These are phyloP conservation scores for Sinocyclocheilus anshuiensis DNA, from an alignment of 2,113 vertebrate species.

Conservation along the genomic window DNA sequence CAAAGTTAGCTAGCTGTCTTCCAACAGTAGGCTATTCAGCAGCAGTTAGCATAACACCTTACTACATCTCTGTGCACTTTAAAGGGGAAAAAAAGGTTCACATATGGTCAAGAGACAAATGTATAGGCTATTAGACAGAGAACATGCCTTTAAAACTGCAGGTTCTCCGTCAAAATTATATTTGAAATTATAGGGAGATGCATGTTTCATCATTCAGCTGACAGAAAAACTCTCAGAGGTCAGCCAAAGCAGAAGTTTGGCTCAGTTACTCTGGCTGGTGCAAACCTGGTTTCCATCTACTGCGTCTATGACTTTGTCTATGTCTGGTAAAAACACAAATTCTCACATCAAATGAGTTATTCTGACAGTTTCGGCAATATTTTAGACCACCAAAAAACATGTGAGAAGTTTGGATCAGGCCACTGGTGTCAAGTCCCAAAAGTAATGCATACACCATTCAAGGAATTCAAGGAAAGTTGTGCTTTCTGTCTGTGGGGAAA, in stretches of 20 bases:
- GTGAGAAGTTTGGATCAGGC: background rate
- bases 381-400: background rate
- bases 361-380: background rate
- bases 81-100: background rate
- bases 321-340: background rate
- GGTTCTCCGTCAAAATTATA: background rate
- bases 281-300: constrained; percentile 10
- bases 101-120: background rate
- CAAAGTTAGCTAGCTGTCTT: too few relatives aligned
- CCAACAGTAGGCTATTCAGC: too few relatives aligned
- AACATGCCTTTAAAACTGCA: background rate
- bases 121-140: background rate
- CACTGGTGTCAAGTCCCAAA: background rate
- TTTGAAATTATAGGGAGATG: background rate
- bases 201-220: background rate
- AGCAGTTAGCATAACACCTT: background rate
- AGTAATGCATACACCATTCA: background rate
- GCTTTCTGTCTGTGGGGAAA: background rate
- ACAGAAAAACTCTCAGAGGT: background rate
- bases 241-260: background rate
- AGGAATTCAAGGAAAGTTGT: background rate
- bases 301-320: background rate
- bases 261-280: background rate
- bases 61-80: background rate
- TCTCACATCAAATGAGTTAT: background rate